A percentile compares a stretch with the other conserved stretches of the same genome.
Conservation (phyloP, 1,140 invertebrate genomes). For the Drosophila bipectinata region DNA sequence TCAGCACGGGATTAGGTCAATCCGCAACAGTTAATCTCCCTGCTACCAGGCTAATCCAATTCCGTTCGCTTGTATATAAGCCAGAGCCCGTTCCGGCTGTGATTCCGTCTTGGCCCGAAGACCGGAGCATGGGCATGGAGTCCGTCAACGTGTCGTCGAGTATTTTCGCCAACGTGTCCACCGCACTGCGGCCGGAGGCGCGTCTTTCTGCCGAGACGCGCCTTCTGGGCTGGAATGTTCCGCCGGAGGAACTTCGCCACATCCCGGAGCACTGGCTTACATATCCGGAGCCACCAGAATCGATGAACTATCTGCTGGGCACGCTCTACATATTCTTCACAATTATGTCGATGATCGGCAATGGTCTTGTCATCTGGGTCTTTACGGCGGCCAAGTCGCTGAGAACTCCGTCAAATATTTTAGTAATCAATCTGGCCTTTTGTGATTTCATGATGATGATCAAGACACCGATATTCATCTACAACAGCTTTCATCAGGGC, state of each 20-base stretch:
- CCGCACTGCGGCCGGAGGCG: constrained; percentile 63
- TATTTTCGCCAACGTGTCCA: constrained; percentile 64
- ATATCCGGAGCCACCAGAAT: constrained; percentile 91
- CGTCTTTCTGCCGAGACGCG: constrained; percentile 78
- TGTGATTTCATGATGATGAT: constrained; percentile 96
- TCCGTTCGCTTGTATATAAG: constrained; percentile 57
- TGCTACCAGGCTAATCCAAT: constrained; percentile 56
- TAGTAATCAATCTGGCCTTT: constrained; percentile 94
- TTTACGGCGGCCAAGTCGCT: constrained; percentile 91
- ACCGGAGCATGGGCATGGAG: constrained; percentile 69
- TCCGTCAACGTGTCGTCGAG: constrained; percentile 45
- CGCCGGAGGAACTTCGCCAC: constrained; percentile 89
- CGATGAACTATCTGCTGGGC: constrained; percentile 93
- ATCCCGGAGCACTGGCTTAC: constrained; percentile 93
- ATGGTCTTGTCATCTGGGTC: constrained; percentile 95
- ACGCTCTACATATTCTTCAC: constrained; percentile 92
- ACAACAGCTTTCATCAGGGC: constrained; percentile 91
- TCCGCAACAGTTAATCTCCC: constrained; percentile 49
- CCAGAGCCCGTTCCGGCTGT: constrained; percentile 1
- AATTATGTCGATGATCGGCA: constrained; percentile 90
- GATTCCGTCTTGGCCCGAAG: constrained; percentile 70
- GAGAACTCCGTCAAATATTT: constrained; percentile 95
- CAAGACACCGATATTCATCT: constrained; percentile 88
- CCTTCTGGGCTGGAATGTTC: constrained; percentile 91
- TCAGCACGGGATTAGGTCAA: constrained; percentile 57